Evolutionary conservation across 2,888 invertebrate genomes (phyloP).

Genomic region (Trichogramma dendrolimi): DNA sequence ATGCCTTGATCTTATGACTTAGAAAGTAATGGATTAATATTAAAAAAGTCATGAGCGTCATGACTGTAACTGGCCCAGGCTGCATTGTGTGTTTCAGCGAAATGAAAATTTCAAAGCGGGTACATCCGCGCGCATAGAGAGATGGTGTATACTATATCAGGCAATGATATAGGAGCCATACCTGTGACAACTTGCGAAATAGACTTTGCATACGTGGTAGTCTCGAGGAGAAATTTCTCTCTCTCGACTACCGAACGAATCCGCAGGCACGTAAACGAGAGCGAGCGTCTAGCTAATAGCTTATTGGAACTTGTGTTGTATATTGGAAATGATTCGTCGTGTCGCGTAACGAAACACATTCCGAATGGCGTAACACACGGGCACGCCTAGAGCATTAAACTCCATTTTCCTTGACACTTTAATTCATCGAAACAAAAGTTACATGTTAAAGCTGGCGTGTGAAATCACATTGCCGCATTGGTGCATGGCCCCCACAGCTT

Average conservation of each 20-base stretch:
- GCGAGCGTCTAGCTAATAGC: constrained; percentile 15
- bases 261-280: constrained; percentile 15
- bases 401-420: too few species aligned
- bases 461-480: too few species aligned
- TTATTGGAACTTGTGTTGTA: constrained; percentile 29
- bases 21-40: too few species aligned
- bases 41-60: too few species aligned
- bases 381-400: too few species aligned
- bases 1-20: too few species aligned
- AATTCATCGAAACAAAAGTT: too few species aligned
- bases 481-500: too few species aligned
- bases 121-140: constrained; percentile 33
- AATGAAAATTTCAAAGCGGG: constrained; percentile 46
- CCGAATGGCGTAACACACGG: too few species aligned
- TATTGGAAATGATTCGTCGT: constrained; percentile 35
- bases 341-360: constrained; percentile 7
- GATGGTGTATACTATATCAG: background rate
- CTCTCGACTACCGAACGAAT: constrained; percentile 31
- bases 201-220: constrained; percentile 39
- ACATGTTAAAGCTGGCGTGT: too few species aligned
- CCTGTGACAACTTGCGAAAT: constrained; percentile 45
- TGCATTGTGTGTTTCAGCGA: constrained; percentile 30
- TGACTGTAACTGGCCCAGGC: background rate
- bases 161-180: constrained; percentile 46
- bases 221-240: constrained; percentile 36